Evolutionary conservation across 1,140 invertebrate genomes (phyloP).

Genomic region (Ctenoplectra terminalis): DNA sequence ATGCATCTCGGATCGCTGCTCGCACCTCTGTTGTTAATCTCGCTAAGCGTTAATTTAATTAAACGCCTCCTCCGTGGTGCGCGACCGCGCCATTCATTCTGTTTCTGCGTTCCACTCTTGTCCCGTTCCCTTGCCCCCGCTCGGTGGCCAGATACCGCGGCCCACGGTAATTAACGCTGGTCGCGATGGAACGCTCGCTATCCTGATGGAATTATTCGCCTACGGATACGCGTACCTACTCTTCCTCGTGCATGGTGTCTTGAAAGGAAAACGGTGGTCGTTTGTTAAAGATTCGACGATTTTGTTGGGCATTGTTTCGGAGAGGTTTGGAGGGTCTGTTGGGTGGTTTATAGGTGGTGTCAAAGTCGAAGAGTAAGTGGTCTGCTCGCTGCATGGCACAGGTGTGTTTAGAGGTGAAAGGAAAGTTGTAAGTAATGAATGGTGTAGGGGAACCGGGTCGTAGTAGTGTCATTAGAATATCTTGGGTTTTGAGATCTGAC

Average conservation of each 20-base stretch:
- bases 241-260: background rate
- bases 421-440: slow-evolving; percentile 1
- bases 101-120: slow-evolving; percentile 51
- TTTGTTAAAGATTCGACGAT: background rate
- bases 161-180: slow-evolving; percentile 55
- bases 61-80: slow-evolving; percentile 75
- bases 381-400: background rate
- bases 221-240: background rate
- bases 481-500: background rate
- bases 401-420: background rate
- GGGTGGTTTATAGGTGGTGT: background rate
- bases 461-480: background rate
- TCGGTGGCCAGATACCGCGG: slow-evolving; percentile 33
- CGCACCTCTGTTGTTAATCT: slow-evolving; percentile 83
- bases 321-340: background rate
- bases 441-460: background rate
- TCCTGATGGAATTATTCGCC: slow-evolving; percentile 26
- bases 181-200: slow-evolving; percentile 41
- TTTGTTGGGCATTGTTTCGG: background rate
- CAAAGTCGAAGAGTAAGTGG: background rate
- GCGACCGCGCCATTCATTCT: slow-evolving; percentile 60
- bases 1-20: slow-evolving; percentile 83
- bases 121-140: background rate
- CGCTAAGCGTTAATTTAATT: slow-evolving; percentile 83
- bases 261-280: background rate